phyloP scores from a whole-genome alignment of 2,113 vertebrate species.

The Elephantulus edwardii region DNA sequence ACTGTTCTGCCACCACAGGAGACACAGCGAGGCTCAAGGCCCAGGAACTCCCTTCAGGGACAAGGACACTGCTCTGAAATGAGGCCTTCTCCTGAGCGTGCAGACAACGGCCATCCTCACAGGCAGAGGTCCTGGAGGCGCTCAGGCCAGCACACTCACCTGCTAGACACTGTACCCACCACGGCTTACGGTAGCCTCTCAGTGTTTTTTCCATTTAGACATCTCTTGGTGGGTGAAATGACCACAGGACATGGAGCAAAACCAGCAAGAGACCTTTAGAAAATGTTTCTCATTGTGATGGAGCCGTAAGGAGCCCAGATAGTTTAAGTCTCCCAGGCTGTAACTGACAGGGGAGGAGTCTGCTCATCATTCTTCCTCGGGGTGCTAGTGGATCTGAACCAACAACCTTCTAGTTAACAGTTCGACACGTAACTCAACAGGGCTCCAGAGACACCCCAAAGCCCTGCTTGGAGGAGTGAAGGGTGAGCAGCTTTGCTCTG shows the following conservation, averaged over 20 bases:
- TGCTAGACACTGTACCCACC: not conserved
- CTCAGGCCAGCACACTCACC: not conserved
- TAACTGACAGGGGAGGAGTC: too few relatives aligned
- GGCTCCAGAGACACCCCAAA: not conserved
- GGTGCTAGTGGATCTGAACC: not conserved
- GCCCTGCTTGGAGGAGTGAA: not conserved
- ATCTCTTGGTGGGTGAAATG: too few relatives aligned
- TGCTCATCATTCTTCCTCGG: too few relatives aligned
- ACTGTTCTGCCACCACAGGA: not conserved
- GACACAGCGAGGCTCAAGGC: not conserved
- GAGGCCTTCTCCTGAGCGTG: not conserved
- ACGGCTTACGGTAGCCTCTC: too few relatives aligned
- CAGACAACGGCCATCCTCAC: not conserved
- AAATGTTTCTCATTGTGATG: too few relatives aligned
- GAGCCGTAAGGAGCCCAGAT: too few relatives aligned
- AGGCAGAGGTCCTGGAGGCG: not conserved
- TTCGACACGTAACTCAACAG: not conserved
- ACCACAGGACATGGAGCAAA: too few relatives aligned
- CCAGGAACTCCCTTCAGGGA: rapidly evolving
- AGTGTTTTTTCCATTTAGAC: too few relatives aligned
- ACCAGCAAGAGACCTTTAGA: too few relatives aligned
- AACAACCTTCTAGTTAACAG: not conserved
- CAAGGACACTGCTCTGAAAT: not conserved
- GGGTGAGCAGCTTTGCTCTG: not conserved
- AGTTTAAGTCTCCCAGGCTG: too few relatives aligned